phyloP scores from a whole-genome alignment of 2,113 vertebrate genomes.

The Abramis brama region DNA sequence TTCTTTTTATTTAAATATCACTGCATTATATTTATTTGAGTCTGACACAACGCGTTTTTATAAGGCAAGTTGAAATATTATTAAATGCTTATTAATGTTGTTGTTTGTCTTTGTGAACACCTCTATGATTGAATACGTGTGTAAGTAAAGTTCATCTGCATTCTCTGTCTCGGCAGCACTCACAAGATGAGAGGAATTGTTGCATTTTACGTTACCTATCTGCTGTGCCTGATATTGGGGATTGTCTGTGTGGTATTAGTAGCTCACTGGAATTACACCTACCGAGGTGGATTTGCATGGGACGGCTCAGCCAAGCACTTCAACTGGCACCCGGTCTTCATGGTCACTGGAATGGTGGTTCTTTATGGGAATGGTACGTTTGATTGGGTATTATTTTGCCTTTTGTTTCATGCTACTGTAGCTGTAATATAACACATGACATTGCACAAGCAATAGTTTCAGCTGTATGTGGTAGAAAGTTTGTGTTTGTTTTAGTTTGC shows the following conservation, averaged over 20 bases:
- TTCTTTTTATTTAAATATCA: background rate
- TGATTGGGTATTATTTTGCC: background rate
- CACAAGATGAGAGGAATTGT: slow-evolving; percentile 71
- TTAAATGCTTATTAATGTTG: background rate
- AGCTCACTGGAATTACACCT: slow-evolving; percentile 78
- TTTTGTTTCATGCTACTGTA: background rate
- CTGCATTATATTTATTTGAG: background rate
- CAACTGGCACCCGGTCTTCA: slow-evolving; percentile 94
- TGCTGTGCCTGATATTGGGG: slow-evolving; percentile 77
- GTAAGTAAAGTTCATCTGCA: background rate
- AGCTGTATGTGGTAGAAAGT: background rate
- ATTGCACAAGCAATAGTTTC: background rate
- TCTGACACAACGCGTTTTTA: background rate
- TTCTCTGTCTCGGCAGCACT: background rate
- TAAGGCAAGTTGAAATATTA: background rate
- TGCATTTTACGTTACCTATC: slow-evolving; percentile 73
- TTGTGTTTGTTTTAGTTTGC: background rate
- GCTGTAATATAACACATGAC: background rate
- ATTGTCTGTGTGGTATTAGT: slow-evolving; percentile 78
- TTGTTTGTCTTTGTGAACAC: background rate
- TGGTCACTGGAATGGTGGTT: slow-evolving; percentile 87
- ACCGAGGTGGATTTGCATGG: slow-evolving; percentile 86
- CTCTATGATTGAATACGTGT: background rate
- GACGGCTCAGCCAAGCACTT: slow-evolving; percentile 77
- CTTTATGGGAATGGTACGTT: slow-evolving; percentile 86